Evolutionary conservation across 2,888 invertebrate genomes (phyloP), one percentile per base, ranked within the genome.

Genomic region (Caenorhabditis sinica): DNA sequence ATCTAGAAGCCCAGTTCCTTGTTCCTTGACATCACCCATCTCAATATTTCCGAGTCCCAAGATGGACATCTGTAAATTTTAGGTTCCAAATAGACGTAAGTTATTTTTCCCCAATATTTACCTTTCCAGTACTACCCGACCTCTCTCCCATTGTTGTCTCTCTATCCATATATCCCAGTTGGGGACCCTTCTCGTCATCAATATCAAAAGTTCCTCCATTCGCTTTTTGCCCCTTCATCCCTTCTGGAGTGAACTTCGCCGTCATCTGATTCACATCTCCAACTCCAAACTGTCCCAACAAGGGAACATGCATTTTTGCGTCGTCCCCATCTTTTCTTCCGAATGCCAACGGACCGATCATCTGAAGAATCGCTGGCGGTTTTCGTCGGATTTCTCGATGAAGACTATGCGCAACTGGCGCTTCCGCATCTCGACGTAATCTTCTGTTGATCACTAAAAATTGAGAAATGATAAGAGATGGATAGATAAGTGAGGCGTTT

Each of bases 121-220:
- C 75, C 53, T 86, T 74, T 13, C 71, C 60, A 5, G 58, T 71
- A 33, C 66, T 84, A 23, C 86, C 88, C 0, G 66, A 74, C n/a
- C 82, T 61, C 45, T 86, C 84, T 68, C 87, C 87, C 72, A 86
- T 83, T 5, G 87, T 86, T 8, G 88, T 85, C 49, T 88, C 87
- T 33, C 88, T 81, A 45, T 90, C 87, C 88, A 89, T 90, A 69
- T 89, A 90, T 11, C 89, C 90, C 15, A 89, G 80, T 58, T 88
- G 85, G 8, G 89, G 89, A 51, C 86, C 81, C 17, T 77, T 79
- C 51, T 89, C 87, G n/a, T 80, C 82, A 20, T 81, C 82, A n/a
- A 89, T 66, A 23, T 87, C 74, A 65, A 87, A 90, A 0, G 88
- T 83, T 25, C 90, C 90, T 9, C 89, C 87, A 72, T 90, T 90